A percentile compares a stretch with the other conserved stretches of the same genome.
These are phyloP conservation scores for Cataglyphis livida DNA, from an alignment of 2,888 invertebrate species.

Conservation along the genomic window DNA sequence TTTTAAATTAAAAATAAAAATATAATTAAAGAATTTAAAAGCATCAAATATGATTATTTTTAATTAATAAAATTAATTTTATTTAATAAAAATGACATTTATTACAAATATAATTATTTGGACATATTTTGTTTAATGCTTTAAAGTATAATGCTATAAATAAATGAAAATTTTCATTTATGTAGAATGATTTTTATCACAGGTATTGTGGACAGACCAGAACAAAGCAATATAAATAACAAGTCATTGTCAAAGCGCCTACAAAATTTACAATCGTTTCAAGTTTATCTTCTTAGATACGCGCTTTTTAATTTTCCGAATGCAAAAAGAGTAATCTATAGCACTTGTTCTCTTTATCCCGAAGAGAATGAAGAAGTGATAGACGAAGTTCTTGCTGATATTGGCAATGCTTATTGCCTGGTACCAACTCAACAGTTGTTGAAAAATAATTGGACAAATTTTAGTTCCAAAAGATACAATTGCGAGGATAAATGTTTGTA, in stretches of 20 bases:
- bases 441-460: constrained; percentile 89
- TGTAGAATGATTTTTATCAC: constrained; percentile 56
- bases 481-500: constrained; percentile 92
- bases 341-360: constrained; percentile 96
- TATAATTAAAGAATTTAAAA: neutral
- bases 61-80: neutral
- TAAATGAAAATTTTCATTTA: neutral
- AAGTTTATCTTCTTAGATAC: constrained; percentile 93
- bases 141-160: neutral
- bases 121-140: neutral
- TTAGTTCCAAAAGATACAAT: constrained; percentile 89
- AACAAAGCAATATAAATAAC: constrained; percentile 86
- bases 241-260: constrained; percentile 87
- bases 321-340: constrained; percentile 95
- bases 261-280: constrained; percentile 90
- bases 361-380: constrained; percentile 98
- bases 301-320: constrained; percentile 94
- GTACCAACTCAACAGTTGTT: constrained; percentile 88
- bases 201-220: constrained; percentile 88
- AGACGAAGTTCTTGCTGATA: constrained; percentile 88
- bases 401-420: constrained; percentile 87
- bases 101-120: neutral
- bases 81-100: neutral
- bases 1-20: neutral
- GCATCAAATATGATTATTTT: neutral